Evolutionary conservation across 2,888 invertebrate species (phyloP), one percentile per base, ranked within the genome.

Genomic region (Lissonota sp.): DNA sequence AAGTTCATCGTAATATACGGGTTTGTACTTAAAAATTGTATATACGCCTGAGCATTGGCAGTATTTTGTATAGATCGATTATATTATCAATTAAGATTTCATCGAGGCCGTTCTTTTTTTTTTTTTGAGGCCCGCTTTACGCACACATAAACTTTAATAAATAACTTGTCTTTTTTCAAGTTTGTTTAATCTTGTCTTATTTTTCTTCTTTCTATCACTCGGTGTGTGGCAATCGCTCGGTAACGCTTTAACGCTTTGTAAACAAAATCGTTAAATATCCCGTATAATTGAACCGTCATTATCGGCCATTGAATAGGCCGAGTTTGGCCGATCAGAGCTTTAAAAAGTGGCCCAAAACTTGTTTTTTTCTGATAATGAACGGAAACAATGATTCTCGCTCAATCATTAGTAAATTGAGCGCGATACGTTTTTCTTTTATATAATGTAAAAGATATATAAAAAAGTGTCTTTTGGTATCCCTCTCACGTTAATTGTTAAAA

Each of bases 21-120:
- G 84, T 90, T 92, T 91, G 91, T 92, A 92, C 91, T 92, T 88
- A 89, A 90, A 90, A 90, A 57, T 74, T 84, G 85, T 88, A 86
- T 89, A 86, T 85, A 87, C 80, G 90, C 88, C 88, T 87, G 90
- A 91, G 89, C 87, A 89, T 88, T 89, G 91, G 90, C 90, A 91
- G 88, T 91, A 88, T 88, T 76, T 77, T 66, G 64, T 78, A 62
- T 75, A 75, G 77, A 82, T 82, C 70, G 70, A 80, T 66, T 70
- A 26, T 26, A 84, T 71, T 83, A 72, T 76, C 69, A 67, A 74
- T 80, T 64, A 78, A 58, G 55, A 78, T 72, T 26, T 74, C 66
- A 66, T 66, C 72, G 58, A 74, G 49, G 55, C 53, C 62, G 44
- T 76, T 73, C 16, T 37, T 44, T 63, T 44, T 67, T 39, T n/a